A percentile compares a stretch with the other conserved stretches of the same genome.
Evolutionary conservation across 1,140 invertebrate genomes (phyloP).

Genomic region (Dinothrombium tinctorium): DNA sequence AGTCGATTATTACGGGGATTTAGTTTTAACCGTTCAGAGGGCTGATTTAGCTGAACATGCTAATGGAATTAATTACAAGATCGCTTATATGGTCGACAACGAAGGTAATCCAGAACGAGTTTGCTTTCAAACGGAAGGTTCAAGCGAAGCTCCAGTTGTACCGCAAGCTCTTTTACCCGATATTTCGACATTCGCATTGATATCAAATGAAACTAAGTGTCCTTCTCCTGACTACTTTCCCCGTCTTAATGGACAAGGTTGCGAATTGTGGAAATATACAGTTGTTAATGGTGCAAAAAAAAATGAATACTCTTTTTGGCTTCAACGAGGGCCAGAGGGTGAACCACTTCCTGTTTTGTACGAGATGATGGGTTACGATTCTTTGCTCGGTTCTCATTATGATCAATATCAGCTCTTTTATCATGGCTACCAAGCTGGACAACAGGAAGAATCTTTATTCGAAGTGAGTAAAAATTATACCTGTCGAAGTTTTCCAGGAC

Average conservation of each 20-base stretch:
- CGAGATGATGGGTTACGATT: constrained; percentile 80
- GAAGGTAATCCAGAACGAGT: constrained; percentile 29
- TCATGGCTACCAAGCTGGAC: constrained; percentile 33
- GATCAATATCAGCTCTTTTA: constrained; percentile 84
- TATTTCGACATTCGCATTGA: constrained; percentile 34
- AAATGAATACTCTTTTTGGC: constrained; percentile 39
- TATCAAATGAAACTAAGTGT: not conserved
- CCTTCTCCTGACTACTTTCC: constrained; percentile 4
- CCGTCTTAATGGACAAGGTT: constrained; percentile 8
- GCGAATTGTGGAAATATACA: constrained; percentile 46
- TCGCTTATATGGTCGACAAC: constrained; percentile 43
- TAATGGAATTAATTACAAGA: constrained; percentile 47
- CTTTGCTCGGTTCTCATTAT: constrained; percentile 73
- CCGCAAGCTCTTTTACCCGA: constrained; percentile 61
- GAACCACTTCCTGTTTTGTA: constrained; percentile 40
- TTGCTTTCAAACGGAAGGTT: constrained; percentile 66
- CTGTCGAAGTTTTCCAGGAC: constrained; percentile 63
- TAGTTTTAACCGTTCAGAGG: constrained; percentile 68
- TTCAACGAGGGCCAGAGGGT: constrained; percentile 2
- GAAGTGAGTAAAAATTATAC: constrained; percentile 17
- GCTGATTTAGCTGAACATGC: constrained; percentile 27
- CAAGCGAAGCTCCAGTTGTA: constrained; percentile 29
- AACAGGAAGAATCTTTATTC: not conserved
- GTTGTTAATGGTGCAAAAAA: constrained; percentile 43
- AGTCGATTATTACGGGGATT: constrained; percentile 82